These are phyloP conservation scores for Plutomurus gul DNA, from an alignment of 1,140 invertebrate species.

Conservation along the genomic window DNA sequence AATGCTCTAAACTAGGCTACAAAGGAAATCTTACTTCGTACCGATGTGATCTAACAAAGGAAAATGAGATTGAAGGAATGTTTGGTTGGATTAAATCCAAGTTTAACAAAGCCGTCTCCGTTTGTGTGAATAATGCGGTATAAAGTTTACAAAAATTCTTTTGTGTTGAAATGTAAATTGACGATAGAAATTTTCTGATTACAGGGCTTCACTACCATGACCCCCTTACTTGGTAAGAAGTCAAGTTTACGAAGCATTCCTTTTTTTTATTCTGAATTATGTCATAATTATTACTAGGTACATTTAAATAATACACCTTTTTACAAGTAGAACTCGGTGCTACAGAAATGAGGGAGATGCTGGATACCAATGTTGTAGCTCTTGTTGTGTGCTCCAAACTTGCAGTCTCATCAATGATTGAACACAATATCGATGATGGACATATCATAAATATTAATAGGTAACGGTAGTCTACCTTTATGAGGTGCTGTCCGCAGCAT, in stretches of 20 bases:
- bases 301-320: neutral
- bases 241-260: neutral
- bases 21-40: slow-evolving; percentile 60
- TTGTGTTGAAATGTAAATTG: no score
- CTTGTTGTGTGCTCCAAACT: slow-evolving; percentile 69
- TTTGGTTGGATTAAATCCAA: slow-evolving; percentile 68
- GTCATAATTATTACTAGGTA: neutral
- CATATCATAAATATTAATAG: slow-evolving; percentile 71
- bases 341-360: slow-evolving; percentile 45
- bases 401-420: slow-evolving; percentile 69
- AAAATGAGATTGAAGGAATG: slow-evolving; percentile 67
- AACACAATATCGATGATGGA: slow-evolving; percentile 65
- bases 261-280: no score
- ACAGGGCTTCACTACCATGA: slow-evolving; percentile 65
- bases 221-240: slow-evolving; percentile 35
- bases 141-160: no score
- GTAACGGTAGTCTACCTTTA: no score
- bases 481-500: no score
- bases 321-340: slow-evolving; percentile 18
- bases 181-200: no score
- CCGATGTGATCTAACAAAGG: slow-evolving; percentile 69
- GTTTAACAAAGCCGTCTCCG: slow-evolving; percentile 68
- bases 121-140: slow-evolving; percentile 78
- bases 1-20: slow-evolving; percentile 29
- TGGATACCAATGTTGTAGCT: slow-evolving; percentile 72